These are phyloP conservation scores for Paradoxurus hermaphroditus DNA, from an alignment of 2,113 vertebrate genomes.

Conservation along the genomic window DNA sequence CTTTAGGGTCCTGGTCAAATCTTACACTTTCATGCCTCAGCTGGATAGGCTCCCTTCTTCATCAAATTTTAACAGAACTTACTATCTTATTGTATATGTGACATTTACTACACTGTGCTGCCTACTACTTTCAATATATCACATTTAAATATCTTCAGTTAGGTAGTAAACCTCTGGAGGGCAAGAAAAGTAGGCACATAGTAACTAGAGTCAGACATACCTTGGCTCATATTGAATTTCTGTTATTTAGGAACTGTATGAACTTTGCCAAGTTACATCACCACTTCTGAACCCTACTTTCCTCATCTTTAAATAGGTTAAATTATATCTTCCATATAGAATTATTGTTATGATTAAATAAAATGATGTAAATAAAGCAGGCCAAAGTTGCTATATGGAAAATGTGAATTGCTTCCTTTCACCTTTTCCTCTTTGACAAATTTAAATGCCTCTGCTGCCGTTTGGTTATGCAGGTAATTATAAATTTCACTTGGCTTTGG, in stretches of 20 bases:
- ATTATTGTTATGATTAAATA: neutral
- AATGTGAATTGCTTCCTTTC: neutral
- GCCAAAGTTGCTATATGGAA: neutral
- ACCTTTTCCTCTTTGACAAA: neutral
- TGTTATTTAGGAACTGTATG: neutral
- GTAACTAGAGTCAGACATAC: neutral
- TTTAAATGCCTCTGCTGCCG: neutral
- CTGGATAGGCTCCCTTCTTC: neutral
- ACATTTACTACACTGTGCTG: neutral
- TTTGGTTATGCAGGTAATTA: neutral
- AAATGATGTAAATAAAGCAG: neutral
- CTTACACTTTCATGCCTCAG: neutral
- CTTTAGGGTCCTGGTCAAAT: neutral
- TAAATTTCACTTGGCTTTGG: neutral
- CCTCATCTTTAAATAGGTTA: neutral
- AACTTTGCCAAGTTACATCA: neutral
- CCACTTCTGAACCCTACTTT: neutral
- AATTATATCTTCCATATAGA: neutral
- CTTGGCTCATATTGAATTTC: neutral
- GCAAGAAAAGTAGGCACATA: neutral
- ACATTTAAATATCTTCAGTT: neutral
- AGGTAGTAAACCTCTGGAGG: neutral
- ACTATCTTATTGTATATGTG: neutral
- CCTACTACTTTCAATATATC: neutral
- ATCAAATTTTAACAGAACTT: neutral